These are phyloP conservation scores for Nyctereutes procyonoides DNA, from an alignment of 2,113 vertebrate genomes.

Conservation along the genomic window DNA sequence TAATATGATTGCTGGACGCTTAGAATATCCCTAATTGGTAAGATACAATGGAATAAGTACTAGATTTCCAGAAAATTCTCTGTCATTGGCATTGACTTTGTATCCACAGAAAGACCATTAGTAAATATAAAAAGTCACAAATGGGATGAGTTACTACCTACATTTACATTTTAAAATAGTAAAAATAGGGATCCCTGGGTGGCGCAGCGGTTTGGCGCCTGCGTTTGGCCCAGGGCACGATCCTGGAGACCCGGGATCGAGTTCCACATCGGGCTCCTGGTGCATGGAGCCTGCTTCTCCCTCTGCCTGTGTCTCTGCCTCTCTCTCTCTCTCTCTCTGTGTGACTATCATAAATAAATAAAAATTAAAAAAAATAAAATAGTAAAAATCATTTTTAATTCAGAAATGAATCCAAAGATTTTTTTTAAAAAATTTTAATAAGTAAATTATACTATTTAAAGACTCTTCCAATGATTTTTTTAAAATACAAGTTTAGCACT, in stretches of 20 bases:
- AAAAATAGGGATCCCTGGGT: too few relatives aligned
- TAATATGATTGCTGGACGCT: neutral
- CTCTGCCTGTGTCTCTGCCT: too few relatives aligned
- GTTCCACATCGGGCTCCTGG: too few relatives aligned
- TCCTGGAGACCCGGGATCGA: too few relatives aligned
- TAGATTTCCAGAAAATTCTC: constrained; percentile 10
- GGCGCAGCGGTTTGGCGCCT: too few relatives aligned
- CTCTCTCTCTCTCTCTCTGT: too few relatives aligned
- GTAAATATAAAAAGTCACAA: neutral
- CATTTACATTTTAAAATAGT: neutral
- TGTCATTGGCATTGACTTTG: neutral
- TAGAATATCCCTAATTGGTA: neutral
- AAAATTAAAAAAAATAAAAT: too few relatives aligned
- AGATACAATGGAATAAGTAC: neutral
- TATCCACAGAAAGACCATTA: neutral
- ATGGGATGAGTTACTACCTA: neutral
- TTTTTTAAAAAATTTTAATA: neutral
- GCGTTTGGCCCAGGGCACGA: too few relatives aligned
- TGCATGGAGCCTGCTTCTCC: too few relatives aligned
- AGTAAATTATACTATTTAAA: neutral
- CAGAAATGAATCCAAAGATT: neutral
- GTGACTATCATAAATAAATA: too few relatives aligned
- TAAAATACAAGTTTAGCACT: neutral
- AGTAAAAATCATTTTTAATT: neutral
- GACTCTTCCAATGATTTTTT: neutral